Evolutionary conservation across 53 echinoderm and acorn worm species (phyloP).

Genomic region (Stichopus horrens): DNA sequence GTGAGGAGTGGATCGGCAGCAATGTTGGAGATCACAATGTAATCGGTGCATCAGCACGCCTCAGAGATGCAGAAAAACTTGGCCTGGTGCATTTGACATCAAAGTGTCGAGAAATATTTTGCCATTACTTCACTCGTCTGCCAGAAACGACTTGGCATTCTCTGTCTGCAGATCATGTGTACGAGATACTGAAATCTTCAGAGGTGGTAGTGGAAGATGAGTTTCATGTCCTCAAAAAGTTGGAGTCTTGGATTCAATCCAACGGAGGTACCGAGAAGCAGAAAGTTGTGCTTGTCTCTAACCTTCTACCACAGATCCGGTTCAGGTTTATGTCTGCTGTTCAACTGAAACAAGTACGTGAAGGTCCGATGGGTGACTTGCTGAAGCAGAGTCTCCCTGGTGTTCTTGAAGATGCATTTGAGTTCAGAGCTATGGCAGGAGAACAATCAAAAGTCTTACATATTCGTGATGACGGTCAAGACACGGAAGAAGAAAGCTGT

Average conservation of each 20-base stretch:
- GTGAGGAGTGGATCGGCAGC: conserved; percentile 49
- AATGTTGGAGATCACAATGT: conserved; percentile 45
- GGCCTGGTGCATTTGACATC: conserved; percentile 13
- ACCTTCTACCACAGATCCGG: conserved; percentile 35
- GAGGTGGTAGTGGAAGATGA: conserved; percentile 37
- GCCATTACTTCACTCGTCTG: conserved; percentile 46
- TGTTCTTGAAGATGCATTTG: conserved; percentile 40
- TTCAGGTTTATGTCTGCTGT: conserved; percentile 41
- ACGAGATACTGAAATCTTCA: conserved; percentile 29
- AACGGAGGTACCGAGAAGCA: conserved; percentile 35
- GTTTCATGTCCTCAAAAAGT: conserved; percentile 20
- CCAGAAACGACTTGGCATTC: conserved; percentile 39
- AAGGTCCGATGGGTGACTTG: conserved; percentile 25
- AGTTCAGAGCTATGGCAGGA: conserved; percentile 34
- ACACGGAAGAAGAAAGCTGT: not conserved
- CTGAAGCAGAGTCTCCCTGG: not conserved
- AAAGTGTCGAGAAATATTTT: conserved; percentile 40
- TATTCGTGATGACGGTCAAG: not conserved
- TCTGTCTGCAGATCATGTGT: conserved; percentile 38
- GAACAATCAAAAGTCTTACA: not conserved
- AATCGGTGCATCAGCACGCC: conserved; percentile 35
- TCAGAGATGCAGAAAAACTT: conserved; percentile 43
- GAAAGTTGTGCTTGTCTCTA: not conserved
- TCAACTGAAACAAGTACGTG: conserved; percentile 39
- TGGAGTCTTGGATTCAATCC: conserved; percentile 10